Evolutionary conservation across 2,888 invertebrate species (phyloP).

Genomic region (Ichneumon xanthorius): DNA sequence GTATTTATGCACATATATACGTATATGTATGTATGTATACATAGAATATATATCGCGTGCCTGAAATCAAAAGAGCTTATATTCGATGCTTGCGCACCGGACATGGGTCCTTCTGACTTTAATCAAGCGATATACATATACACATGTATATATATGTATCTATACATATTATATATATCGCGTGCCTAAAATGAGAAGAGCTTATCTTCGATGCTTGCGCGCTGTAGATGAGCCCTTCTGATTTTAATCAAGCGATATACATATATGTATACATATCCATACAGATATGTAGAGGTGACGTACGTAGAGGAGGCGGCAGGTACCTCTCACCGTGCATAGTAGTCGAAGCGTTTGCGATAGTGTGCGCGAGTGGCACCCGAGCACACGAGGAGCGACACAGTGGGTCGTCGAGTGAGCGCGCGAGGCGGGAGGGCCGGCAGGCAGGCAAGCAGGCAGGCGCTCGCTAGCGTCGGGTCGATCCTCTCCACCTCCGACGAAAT

Average conservation of each 20-base stretch:
- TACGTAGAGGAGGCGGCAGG: constrained; percentile 18
- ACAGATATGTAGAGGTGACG: background rate
- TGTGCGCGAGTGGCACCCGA: constrained; percentile 18
- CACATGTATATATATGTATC: background rate
- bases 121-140: too few relatives aligned
- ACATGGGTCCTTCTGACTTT: too few relatives aligned
- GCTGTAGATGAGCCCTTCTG: too few relatives aligned
- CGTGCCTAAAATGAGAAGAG: too few relatives aligned
- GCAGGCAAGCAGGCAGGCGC: constrained; percentile 20
- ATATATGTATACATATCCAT: constrained; percentile 1
- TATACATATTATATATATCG: too few relatives aligned
- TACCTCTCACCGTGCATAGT: background rate
- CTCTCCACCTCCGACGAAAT: constrained; percentile 65
- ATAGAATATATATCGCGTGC: too few relatives aligned
- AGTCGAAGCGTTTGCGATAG: background rate
- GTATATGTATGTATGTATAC: too few relatives aligned
- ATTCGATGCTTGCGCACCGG: too few relatives aligned
- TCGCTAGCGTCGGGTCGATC: constrained; percentile 63
- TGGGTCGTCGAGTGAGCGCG: constrained; percentile 53
- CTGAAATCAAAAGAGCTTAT: too few relatives aligned
- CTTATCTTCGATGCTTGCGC: too few relatives aligned
- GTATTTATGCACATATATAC: too few relatives aligned
- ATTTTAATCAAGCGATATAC: too few relatives aligned
- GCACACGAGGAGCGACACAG: constrained; percentile 37
- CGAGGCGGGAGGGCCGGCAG: constrained; percentile 14